Percentiles rank a stretch among this genome's conserved stretches.
Conservation (phyloP, 2,797 vertebrate genomes). For the Hozukius guyotensis region DNA sequence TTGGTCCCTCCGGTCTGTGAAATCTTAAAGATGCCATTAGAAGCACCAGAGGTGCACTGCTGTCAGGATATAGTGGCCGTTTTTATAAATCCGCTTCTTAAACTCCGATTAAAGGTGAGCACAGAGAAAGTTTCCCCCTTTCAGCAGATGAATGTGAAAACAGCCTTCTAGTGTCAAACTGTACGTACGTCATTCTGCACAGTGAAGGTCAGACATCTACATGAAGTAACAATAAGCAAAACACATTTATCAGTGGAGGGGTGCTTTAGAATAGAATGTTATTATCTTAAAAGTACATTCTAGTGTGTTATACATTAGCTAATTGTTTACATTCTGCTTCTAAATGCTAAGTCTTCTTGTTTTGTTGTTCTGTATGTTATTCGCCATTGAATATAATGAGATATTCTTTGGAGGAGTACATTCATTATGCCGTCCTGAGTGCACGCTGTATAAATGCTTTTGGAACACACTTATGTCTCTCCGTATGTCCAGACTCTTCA, state of each 20-base stretch:
- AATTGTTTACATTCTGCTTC: background rate
- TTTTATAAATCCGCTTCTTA: too few relatives aligned
- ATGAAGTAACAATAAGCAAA: background rate
- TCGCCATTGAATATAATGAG: background rate
- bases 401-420: background rate
- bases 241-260: background rate
- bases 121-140: background rate
- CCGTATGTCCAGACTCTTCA: slow-evolving; percentile 6
- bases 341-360: background rate
- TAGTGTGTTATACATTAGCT: background rate
- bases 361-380: background rate
- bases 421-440: background rate
- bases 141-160: background rate
- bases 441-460: background rate
- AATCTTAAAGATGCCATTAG: too few relatives aligned
- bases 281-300: background rate
- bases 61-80: too few relatives aligned
- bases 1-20: too few relatives aligned
- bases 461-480: background rate
- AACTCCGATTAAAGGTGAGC: too few relatives aligned
- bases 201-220: background rate
- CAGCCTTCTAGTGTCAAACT: background rate
- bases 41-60: too few relatives aligned
- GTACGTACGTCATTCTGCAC: background rate
- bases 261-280: background rate